A percentile compares a stretch with the other conserved stretches of the same genome.
phyloP scores from a whole-genome alignment of 2,113 vertebrate genomes.

The Serinus canaria region DNA sequence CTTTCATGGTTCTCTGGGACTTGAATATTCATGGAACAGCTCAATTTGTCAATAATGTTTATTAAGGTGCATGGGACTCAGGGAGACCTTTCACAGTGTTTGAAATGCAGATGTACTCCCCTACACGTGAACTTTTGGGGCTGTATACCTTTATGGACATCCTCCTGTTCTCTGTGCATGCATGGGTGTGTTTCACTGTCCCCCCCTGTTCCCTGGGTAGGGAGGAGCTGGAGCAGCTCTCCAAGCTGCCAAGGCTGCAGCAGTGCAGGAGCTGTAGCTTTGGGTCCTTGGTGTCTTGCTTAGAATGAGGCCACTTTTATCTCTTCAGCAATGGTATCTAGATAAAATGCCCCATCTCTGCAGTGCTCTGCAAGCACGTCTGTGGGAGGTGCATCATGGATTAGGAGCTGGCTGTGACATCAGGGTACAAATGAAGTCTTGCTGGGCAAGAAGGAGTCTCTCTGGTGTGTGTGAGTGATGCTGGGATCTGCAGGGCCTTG shows the following conservation, averaged over 20 bases:
- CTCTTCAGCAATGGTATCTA: background rate
- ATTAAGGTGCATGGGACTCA: background rate
- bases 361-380: background rate
- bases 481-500: accelerated
- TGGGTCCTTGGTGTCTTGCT: background rate
- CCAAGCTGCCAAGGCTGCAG: background rate
- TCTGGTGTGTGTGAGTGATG: background rate
- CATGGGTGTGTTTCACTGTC: background rate
- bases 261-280: background rate
- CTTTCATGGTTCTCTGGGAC: background rate
- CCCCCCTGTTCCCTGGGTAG: background rate
- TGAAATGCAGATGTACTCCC: background rate
- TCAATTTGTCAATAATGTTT: background rate
- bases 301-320: background rate
- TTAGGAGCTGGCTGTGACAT: background rate
- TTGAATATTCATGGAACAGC: background rate
- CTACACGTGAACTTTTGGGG: background rate
- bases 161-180: background rate
- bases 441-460: background rate
- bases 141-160: background rate
- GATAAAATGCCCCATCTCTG: background rate
- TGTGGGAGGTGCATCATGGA: background rate
- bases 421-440: background rate
- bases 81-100: background rate
- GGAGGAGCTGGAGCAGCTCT: background rate